Conservation (phyloP, 2,797 vertebrate species). For the Chelmon rostratus region DNA sequence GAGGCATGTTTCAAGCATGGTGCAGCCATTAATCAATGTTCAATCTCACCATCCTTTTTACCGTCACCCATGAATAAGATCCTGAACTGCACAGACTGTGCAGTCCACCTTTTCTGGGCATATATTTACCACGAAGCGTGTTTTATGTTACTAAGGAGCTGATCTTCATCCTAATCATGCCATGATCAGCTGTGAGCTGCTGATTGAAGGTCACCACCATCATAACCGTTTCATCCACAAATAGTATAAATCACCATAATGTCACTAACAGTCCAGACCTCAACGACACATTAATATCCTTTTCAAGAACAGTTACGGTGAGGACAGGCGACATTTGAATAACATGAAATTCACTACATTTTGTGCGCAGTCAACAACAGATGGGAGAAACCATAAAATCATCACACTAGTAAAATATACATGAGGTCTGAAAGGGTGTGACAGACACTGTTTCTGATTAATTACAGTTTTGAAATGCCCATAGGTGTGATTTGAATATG, state of each 20-base stretch:
- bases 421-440: slow-evolving; percentile 27
- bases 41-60: not conserved
- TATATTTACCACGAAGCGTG: not conserved
- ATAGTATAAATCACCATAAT: not conserved
- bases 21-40: not conserved
- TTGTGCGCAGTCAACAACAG: slow-evolving; percentile 22
- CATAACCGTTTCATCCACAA: slow-evolving; percentile 1
- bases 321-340: slow-evolving; percentile 1
- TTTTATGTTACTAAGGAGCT: not conserved
- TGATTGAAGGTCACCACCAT: not conserved
- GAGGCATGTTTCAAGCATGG: not conserved
- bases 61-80: not conserved
- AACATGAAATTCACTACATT: slow-evolving; percentile 11
- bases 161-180: not conserved
- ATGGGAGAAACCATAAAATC: slow-evolving; percentile 20
- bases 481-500: slow-evolving; percentile 20
- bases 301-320: not conserved
- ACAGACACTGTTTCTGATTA: slow-evolving; percentile 43
- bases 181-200: not conserved
- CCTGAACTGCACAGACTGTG: not conserved
- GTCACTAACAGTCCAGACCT: not conserved
- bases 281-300: not conserved
- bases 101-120: not conserved
- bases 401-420: not conserved
- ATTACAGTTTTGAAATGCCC: slow-evolving; percentile 29